A percentile compares a stretch with the other conserved stretches of the same genome.
Evolutionary conservation across 1,140 invertebrate genomes (phyloP).

Genomic region (Heliconius nattereri): DNA sequence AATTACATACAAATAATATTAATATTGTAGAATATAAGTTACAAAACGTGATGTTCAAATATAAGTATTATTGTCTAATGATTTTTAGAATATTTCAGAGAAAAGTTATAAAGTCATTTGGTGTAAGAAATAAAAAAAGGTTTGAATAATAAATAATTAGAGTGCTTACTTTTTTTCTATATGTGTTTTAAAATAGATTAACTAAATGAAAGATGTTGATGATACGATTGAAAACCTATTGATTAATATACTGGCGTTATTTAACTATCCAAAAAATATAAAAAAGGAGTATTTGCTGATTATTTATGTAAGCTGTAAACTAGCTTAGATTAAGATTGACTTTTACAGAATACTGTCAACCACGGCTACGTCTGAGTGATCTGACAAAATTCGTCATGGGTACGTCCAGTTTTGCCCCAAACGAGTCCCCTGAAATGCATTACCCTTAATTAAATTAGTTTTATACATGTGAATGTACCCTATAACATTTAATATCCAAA

Average conservation of each 20-base stretch:
- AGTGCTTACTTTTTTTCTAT: no score
- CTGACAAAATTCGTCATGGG: constrained; percentile 68
- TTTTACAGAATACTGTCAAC: constrained; percentile 68
- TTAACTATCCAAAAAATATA: no score
- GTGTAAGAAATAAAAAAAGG: no score
- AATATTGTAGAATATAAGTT: background rate
- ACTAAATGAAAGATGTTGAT: no score
- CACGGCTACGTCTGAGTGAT: constrained; percentile 55
- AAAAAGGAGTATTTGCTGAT: no score
- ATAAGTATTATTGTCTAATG: background rate
- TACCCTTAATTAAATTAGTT: background rate
- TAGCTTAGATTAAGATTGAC: constrained; percentile 27
- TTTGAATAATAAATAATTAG: no score
- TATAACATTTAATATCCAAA: background rate
- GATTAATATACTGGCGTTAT: no score
- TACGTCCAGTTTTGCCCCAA: constrained; percentile 49
- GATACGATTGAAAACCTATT: no score
- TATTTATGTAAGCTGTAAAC: background rate
- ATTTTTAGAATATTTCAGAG: no score
- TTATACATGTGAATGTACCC: background rate
- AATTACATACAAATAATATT: background rate
- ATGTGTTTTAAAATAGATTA: no score
- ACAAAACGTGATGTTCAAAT: background rate
- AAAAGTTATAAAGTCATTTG: no score
- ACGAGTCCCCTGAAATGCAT: background rate